Conservation (phyloP, 2,888 invertebrate genomes). For the Ectropis crepuscularia region DNA sequence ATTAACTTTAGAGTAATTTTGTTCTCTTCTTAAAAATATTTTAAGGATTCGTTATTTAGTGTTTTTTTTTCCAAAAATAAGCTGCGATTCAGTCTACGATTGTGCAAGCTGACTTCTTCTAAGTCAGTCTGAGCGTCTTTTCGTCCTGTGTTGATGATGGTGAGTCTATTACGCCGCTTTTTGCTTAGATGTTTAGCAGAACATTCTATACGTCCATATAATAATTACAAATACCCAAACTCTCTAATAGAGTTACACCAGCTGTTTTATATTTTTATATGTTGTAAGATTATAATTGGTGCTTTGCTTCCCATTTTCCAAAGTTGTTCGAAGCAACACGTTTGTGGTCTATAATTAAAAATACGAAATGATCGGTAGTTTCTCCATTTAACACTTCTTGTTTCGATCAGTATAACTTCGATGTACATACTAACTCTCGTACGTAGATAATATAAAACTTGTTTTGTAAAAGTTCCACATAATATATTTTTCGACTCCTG, state of each 20-base stretch:
- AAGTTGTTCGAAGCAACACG: slow-evolving; percentile 37
- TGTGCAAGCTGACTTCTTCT: too few relatives aligned
- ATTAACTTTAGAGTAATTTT: too few relatives aligned
- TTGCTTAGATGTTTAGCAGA: too few relatives aligned
- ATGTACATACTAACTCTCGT: neutral
- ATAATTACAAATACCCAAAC: neutral
- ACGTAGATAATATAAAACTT: neutral
- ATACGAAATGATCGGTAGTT: slow-evolving; percentile 52
- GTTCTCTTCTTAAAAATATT: too few relatives aligned
- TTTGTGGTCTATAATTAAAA: slow-evolving; percentile 43
- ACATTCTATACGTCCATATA: neutral
- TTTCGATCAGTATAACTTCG: slow-evolving; percentile 43
- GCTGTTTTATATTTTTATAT: slow-evolving; percentile 45
- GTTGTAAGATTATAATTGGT: slow-evolving; percentile 45
- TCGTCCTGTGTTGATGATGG: too few relatives aligned
- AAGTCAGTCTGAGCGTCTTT: too few relatives aligned
- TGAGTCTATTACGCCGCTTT: too few relatives aligned
- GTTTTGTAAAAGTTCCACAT: too few relatives aligned
- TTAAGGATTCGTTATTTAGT: too few relatives aligned
- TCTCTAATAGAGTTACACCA: slow-evolving; percentile 44
- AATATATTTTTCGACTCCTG: too few relatives aligned
- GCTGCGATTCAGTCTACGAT: too few relatives aligned
- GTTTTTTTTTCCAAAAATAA: too few relatives aligned
- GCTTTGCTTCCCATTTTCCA: slow-evolving; percentile 42
- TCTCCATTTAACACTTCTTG: slow-evolving; percentile 61